phyloP scores from a whole-genome alignment of 2,888 invertebrate genomes.

The Drosophila mulleri region DNA sequence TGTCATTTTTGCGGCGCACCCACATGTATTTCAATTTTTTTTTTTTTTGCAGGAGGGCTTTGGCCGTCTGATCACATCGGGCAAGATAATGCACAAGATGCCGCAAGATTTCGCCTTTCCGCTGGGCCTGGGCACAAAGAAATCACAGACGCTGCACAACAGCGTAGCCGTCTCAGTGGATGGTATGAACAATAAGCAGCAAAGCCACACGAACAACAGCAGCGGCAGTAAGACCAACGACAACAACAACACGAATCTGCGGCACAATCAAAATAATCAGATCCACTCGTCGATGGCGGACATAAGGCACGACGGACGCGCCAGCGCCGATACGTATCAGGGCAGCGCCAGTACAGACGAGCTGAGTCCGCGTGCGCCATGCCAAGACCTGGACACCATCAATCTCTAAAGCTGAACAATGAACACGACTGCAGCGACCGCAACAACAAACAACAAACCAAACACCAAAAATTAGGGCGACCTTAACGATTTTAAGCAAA shows the following conservation, averaged over 20 bases:
- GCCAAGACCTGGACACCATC: constrained; percentile 90
- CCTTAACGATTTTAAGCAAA: constrained; percentile 49
- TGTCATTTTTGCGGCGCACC: neutral
- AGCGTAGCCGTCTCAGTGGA: constrained; percentile 37
- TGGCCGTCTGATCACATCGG: constrained; percentile 98
- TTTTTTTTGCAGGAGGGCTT: constrained; percentile 90
- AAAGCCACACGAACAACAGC: constrained; percentile 17
- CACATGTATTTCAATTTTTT: neutral
- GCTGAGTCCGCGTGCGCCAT: constrained; percentile 87
- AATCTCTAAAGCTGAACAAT: constrained; percentile 86
- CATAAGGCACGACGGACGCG: constrained; percentile 61
- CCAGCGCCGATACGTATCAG: constrained; percentile 22
- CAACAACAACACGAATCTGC: constrained; percentile 70
- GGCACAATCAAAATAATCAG: constrained; percentile 69
- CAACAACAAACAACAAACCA: constrained; percentile 3
- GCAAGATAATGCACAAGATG: constrained; percentile 96
- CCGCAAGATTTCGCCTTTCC: constrained; percentile 93
- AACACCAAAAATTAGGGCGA: constrained; percentile 33
- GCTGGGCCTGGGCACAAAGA: constrained; percentile 86
- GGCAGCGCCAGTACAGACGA: constrained; percentile 69
- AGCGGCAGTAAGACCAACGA: constrained; percentile 37
- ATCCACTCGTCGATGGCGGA: constrained; percentile 80
- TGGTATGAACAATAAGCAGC: constrained; percentile 37
- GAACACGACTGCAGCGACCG: neutral
- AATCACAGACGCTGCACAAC: constrained; percentile 73